A percentile compares a stretch with the other conserved stretches of the same genome.
Evolutionary conservation across 2,888 invertebrate genomes (phyloP).

Genomic region (Euphydryas editha): DNA sequence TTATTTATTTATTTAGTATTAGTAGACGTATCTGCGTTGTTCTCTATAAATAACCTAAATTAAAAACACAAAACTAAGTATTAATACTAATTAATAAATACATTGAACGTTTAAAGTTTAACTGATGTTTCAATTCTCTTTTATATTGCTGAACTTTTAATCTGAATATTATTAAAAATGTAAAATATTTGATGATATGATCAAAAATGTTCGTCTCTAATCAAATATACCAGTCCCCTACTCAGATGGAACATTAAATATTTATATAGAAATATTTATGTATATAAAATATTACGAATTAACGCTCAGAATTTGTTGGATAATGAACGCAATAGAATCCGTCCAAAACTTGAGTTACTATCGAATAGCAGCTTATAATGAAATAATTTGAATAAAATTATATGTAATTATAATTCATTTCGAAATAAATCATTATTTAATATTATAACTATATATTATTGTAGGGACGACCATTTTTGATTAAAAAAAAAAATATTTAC

Average conservation of each 20-base stretch:
- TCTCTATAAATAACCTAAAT: background rate
- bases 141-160: too few relatives aligned
- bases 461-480: constrained; percentile 5
- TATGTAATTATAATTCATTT: constrained; percentile 5
- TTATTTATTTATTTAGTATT: background rate
- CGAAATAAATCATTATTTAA: constrained; percentile 11
- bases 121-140: too few relatives aligned
- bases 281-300: constrained; percentile 32
- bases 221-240: constrained; percentile 2
- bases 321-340: constrained; percentile 59
- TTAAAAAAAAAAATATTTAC: background rate
- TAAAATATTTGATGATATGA: background rate
- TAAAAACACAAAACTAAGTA: background rate
- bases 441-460: background rate
- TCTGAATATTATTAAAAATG: too few relatives aligned
- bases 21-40: background rate
- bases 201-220: constrained; percentile 16
- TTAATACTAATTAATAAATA: background rate
- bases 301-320: constrained; percentile 21
- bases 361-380: constrained; percentile 39
- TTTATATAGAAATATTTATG: constrained; percentile 28
- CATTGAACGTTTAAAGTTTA: too few relatives aligned
- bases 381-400: background rate
- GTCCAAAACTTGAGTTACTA: constrained; percentile 69
- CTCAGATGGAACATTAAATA: constrained; percentile 20